Percentiles rank a stretch among this genome's conserved stretches.
These are phyloP conservation scores for Mesochorus sp. DNA, from an alignment of 2,888 invertebrate species.

Conservation along the genomic window DNA sequence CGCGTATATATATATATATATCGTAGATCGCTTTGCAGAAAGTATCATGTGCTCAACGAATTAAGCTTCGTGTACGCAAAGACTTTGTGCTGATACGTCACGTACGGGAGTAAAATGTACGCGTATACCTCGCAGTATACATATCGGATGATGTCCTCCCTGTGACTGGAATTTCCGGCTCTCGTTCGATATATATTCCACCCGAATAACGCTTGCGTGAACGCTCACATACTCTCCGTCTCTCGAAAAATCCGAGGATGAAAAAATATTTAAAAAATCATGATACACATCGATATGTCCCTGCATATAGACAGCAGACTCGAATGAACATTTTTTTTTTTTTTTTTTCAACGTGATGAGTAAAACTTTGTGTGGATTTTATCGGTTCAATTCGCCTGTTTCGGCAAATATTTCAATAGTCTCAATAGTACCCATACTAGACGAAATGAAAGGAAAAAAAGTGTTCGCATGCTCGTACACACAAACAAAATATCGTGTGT, in stretches of 20 bases:
- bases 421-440: conserved; percentile 2
- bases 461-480: no score
- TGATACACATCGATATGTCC: conserved; percentile 18
- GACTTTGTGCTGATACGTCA: conserved; percentile 52
- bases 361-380: conserved; percentile 18
- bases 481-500: no score
- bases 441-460: not conserved
- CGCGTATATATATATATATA: conserved; percentile 8
- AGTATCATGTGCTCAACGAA: conserved; percentile 50
- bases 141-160: not conserved
- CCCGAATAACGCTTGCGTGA: conserved; percentile 9
- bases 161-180: conserved; percentile 7
- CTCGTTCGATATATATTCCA: not conserved
- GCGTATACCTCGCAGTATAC: not conserved
- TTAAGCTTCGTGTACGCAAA: conserved; percentile 55
- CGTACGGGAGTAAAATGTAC: conserved; percentile 45
- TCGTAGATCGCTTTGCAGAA: not conserved
- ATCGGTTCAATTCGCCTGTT: conserved; percentile 10
- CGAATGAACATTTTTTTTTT: conserved; percentile 1
- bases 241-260: conserved; percentile 27
- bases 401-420: conserved; percentile 30
- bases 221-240: conserved; percentile 29
- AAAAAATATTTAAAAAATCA: conserved; percentile 20
- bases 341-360: not conserved
- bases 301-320: not conserved